Evolutionary conservation across 2,888 invertebrate genomes (phyloP).

Genomic region (Diarsia dahlii): DNA sequence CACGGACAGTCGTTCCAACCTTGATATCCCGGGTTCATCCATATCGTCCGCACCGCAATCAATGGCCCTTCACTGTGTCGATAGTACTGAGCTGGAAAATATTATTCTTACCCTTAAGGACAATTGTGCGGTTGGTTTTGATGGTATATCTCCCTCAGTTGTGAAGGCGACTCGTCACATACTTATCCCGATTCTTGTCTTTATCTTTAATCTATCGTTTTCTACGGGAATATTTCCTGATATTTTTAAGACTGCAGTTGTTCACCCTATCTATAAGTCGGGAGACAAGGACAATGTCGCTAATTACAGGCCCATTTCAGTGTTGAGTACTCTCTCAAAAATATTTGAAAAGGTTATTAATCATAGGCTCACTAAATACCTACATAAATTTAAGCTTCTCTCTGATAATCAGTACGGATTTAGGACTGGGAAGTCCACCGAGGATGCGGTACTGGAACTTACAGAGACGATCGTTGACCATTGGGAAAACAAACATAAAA

Average conservation of each 20-base stretch:
- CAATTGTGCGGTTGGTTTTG: not conserved
- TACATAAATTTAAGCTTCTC: not conserved
- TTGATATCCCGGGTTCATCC: too few species aligned
- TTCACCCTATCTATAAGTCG: not conserved
- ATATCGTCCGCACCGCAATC: too few species aligned
- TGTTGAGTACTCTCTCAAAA: not conserved
- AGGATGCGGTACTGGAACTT: slow-evolving; percentile 2
- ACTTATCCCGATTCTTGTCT: not conserved
- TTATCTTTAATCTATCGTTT: not conserved
- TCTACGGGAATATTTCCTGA: not conserved
- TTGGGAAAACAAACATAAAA: not conserved
- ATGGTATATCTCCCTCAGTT: not conserved
- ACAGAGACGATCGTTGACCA: not conserved
- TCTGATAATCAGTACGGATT: not conserved
- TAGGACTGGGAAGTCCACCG: not conserved
- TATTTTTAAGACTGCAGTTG: too few species aligned
- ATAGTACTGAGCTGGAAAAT: too few species aligned
- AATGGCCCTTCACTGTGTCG: too few species aligned
- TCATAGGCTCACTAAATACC: not conserved
- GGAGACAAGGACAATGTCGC: not conserved
- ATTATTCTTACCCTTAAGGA: too few species aligned
- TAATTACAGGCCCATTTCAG: not conserved
- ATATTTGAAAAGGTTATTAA: not conserved
- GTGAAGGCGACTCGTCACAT: slow-evolving; percentile 3
- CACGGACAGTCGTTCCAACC: too few species aligned